A percentile compares a stretch with the other conserved stretches of the same genome.
phyloP scores from a whole-genome alignment of 2,113 vertebrate species.

The Coturnix japonica region DNA sequence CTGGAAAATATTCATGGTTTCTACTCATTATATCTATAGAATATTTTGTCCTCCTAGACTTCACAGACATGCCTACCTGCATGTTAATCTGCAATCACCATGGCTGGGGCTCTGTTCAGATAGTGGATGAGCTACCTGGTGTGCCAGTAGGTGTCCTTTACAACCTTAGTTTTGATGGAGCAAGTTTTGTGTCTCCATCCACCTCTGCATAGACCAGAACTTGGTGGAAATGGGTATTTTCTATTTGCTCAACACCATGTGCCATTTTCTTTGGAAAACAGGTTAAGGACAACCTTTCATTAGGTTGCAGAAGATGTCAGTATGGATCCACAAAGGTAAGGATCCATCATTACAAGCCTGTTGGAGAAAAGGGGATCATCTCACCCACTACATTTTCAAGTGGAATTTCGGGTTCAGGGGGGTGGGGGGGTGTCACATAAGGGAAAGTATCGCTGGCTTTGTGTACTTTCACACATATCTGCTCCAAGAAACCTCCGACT shows the following conservation, averaged over 20 bases:
- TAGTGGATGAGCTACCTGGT: neutral
- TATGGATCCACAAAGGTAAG: neutral
- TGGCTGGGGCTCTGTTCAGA: neutral
- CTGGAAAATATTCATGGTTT: neutral
- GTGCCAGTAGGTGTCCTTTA: rapidly evolving
- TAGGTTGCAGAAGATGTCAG: neutral
- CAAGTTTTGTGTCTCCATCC: neutral
- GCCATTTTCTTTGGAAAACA: neutral
- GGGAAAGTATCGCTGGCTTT: neutral
- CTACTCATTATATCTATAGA: rapidly evolving
- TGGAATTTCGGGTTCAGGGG: neutral
- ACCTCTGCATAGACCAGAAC: neutral
- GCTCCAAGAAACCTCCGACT: neutral
- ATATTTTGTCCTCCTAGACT: rapidly evolving
- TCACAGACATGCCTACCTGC: neutral
- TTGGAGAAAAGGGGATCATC: neutral
- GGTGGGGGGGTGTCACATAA: rapidly evolving
- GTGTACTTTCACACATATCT: rapidly evolving
- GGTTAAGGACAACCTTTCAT: neutral
- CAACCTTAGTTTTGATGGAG: rapidly evolving
- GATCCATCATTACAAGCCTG: neutral
- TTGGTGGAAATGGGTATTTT: neutral
- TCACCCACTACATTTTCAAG: neutral
- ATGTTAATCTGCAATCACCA: rapidly evolving
- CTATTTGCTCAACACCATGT: neutral